Evolutionary conservation across 1,140 invertebrate species (phyloP), one percentile per base, ranked within the genome.

Genomic region (Stegodyphus dumicola): DNA sequence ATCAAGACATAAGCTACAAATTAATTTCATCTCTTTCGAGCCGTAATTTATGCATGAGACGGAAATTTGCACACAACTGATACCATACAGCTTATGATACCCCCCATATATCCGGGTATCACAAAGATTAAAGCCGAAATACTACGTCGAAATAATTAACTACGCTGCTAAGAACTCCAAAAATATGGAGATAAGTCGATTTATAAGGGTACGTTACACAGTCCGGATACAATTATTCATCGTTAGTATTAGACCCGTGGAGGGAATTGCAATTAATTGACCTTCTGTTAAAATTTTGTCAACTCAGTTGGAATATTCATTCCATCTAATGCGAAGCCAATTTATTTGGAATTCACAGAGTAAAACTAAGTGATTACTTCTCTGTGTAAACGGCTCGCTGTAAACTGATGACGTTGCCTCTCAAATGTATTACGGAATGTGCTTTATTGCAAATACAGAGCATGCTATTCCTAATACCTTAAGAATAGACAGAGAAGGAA

Each of bases 261-360:
- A 48, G 54, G 60, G 73, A 52, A 81, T 74, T 74, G 64, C 74
- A 85, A 85, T 85, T 76, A 77, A 85, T 76, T 85, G 81, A 85
- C 54, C 56, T 56, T 81, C 70, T 70, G 48, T 33, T 81, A 74
- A 81, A 81, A 81, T 81, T 74, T 74, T 81, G 79, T 81, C 79
- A 81, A 81, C 70, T 56, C 53, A n/a, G 53, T 15, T 81, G n/a
- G 79, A 81, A 73, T 74, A 81, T 81, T 81, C 79, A 65, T 81
- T 56, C 79, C 49, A 49, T 51, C 48, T 49, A 65, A 67, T 69
- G 18, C 64, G 74, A 85, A 85, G 81, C 77, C 64, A 84, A 84
- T 84, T 84, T 85, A 85, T 85, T 85, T 85, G 51, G 73, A 52
- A 70, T 85, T 85, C 81, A 76, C 73, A 13, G 51, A 85, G 52